Conservation (phyloP, 2,888 invertebrate species). For the Halictus ligatus region DNA sequence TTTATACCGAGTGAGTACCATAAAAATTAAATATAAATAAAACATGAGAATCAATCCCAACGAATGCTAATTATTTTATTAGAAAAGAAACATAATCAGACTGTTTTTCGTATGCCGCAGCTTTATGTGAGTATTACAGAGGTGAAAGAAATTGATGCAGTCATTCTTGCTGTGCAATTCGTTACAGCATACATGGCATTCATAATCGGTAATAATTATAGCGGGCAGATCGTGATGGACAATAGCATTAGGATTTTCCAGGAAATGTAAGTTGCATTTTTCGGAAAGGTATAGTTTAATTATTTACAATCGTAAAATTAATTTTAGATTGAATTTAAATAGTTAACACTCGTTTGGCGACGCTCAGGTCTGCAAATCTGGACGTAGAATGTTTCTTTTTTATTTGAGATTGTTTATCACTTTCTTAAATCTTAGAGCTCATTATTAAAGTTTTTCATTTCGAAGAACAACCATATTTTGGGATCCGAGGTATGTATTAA, state of each 20-base stretch:
- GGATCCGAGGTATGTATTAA: no score
- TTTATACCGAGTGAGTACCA: slow-evolving; percentile 14
- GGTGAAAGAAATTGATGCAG: neutral
- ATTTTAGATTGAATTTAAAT: no score
- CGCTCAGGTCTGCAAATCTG: no score
- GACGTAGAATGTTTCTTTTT: no score
- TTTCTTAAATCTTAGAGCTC: no score
- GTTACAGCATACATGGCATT: neutral
- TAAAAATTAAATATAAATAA: neutral
- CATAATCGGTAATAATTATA: neutral
- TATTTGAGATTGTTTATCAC: no score
- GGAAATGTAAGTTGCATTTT: slow-evolving; percentile 9
- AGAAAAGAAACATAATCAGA: neutral
- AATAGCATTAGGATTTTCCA: neutral
- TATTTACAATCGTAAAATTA: neutral
- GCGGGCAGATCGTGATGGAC: neutral
- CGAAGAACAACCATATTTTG: no score
- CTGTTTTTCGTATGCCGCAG: neutral
- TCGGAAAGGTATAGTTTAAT: neutral
- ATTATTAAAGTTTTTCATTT: no score
- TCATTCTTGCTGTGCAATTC: neutral
- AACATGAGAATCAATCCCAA: neutral
- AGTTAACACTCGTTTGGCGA: no score
- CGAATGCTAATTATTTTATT: neutral
- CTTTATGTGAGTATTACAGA: neutral